phyloP scores from a whole-genome alignment of 2,797 vertebrate genomes.

The Xiphophorus birchmanni region DNA sequence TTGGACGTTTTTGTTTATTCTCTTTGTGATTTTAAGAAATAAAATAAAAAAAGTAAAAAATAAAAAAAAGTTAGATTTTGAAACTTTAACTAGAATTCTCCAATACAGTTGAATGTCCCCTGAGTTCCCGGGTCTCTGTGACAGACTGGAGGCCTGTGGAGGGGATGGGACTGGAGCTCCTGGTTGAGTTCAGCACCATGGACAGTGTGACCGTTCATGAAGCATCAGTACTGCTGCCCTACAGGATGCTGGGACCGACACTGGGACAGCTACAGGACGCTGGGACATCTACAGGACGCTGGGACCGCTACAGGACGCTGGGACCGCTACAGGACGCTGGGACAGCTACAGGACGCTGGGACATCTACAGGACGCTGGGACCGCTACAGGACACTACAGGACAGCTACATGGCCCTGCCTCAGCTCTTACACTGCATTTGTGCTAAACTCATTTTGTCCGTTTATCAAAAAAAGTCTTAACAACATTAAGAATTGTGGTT shows the following conservation, averaged over 20 bases:
- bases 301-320: too few species aligned
- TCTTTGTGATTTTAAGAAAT: not conserved
- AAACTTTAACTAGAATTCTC: not conserved
- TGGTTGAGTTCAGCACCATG: not conserved
- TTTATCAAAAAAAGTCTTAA: not conserved
- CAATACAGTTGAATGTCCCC: not conserved
- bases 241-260: too few species aligned
- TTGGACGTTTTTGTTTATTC: not conserved
- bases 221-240: not conserved
- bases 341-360: too few species aligned
- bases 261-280: too few species aligned
- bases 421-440: not conserved
- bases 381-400: too few species aligned
- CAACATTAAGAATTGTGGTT: not conserved
- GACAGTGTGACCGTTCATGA: not conserved
- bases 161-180: not conserved
- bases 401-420: fast-evolving
- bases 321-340: too few species aligned
- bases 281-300: too few species aligned
- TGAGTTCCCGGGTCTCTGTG: not conserved
- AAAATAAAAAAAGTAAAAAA: too few species aligned
- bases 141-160: not conserved
- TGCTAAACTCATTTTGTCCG: not conserved
- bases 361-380: too few species aligned
- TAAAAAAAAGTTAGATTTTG: not conserved